These are phyloP conservation scores for Trypoxylon attenuatum DNA, from an alignment of 2,888 invertebrate genomes.

Conservation along the genomic window DNA sequence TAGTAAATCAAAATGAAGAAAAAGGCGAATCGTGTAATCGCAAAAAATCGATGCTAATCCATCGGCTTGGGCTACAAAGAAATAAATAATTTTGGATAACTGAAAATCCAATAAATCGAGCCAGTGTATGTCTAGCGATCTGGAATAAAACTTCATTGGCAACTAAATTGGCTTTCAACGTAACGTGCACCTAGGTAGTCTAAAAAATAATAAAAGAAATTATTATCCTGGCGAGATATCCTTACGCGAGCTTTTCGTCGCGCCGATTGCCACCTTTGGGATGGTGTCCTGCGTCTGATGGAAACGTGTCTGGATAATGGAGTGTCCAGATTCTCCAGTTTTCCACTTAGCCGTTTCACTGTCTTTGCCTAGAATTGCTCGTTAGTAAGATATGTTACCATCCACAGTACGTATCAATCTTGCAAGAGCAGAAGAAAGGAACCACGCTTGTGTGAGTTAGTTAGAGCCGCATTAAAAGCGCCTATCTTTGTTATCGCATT, in stretches of 20 bases:
- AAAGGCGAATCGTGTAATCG: not conserved
- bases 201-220: not conserved
- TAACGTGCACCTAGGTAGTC: constrained; percentile 1
- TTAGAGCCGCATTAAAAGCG: not conserved
- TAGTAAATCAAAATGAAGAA: not conserved
- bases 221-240: constrained; percentile 42
- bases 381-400: constrained; percentile 60
- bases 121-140: not conserved
- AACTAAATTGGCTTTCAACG: not conserved
- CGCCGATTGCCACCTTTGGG: constrained; percentile 73
- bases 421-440: too few relatives aligned
- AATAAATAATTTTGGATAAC: constrained; percentile 10
- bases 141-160: too few relatives aligned
- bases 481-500: not conserved
- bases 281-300: constrained; percentile 70
- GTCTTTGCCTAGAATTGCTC: constrained; percentile 66
- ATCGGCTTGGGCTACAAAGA: not conserved
- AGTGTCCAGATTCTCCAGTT: constrained; percentile 69
- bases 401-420: too few relatives aligned
- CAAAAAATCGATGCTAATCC: not conserved
- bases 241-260: constrained; percentile 73
- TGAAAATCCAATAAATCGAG: constrained; percentile 11
- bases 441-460: too few relatives aligned
- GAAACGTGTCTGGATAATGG: constrained; percentile 71
- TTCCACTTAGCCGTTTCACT: constrained; percentile 66